These are phyloP conservation scores for Coelopa frigida DNA, from an alignment of 1,140 invertebrate species.

Conservation along the genomic window DNA sequence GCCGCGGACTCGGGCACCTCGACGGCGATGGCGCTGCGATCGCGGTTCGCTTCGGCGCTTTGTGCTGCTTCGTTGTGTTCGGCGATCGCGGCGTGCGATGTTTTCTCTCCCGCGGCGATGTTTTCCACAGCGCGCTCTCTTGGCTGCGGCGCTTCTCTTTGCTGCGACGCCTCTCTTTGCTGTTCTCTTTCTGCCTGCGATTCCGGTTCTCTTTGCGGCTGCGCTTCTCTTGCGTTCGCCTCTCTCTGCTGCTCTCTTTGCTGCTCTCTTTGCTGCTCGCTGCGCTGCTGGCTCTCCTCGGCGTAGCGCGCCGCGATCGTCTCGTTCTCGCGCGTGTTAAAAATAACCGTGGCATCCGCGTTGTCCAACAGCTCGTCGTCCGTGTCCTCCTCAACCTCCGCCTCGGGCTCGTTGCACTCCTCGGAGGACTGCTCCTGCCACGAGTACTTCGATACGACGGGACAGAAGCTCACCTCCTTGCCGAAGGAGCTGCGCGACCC, in stretches of 20 bases:
- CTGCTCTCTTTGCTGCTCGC: constrained; percentile 6
- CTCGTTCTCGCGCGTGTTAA: constrained; percentile 41
- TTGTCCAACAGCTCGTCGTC: constrained; percentile 32
- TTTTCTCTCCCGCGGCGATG: constrained; percentile 1
- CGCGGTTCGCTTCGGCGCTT: too few relatives aligned
- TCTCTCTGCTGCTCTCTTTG: constrained; percentile 1
- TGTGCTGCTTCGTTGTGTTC: constrained; percentile 6
- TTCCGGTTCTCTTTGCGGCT: background rate
- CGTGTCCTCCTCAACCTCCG: constrained; percentile 15
- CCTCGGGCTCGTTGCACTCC: constrained; percentile 17
- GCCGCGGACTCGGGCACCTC: too few relatives aligned
- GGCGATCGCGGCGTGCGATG: constrained; percentile 1
- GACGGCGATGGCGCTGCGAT: too few relatives aligned
- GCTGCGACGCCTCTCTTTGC: background rate
- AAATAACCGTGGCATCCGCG: constrained; percentile 29
- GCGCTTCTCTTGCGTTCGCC: background rate
- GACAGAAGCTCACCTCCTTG: constrained; percentile 60
- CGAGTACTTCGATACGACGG: constrained; percentile 63
- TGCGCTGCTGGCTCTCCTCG: constrained; percentile 14
- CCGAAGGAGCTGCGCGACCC: constrained; percentile 45
- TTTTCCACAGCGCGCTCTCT: background rate
- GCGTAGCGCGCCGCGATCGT: constrained; percentile 24
- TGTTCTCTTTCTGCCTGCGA: background rate
- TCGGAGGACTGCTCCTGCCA: constrained; percentile 53
- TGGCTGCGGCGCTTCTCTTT: constrained; percentile 2